These are phyloP conservation scores for Orthosia incerta DNA, from an alignment of 2,888 invertebrate species.

Conservation along the genomic window DNA sequence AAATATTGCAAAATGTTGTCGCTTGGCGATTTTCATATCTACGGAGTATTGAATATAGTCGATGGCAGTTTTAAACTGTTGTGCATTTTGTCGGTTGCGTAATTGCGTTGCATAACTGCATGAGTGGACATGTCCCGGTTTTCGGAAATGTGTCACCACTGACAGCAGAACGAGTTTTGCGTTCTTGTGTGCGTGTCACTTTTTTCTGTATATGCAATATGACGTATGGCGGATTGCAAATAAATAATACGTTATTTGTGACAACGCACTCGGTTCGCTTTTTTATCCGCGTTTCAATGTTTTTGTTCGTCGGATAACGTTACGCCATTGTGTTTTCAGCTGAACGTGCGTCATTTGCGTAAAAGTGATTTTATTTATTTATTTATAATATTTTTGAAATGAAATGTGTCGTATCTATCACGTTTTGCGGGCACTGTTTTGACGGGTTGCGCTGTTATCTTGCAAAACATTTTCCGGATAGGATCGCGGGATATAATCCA, in stretches of 20 bases:
- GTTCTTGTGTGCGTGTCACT: conserved; percentile 71
- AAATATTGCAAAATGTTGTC: conserved; percentile 61
- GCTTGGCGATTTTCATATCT: conserved; percentile 54
- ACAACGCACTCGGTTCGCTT: conserved; percentile 68
- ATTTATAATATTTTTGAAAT: conserved; percentile 63
- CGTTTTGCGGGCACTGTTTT: conserved; percentile 48
- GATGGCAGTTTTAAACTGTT: conserved; percentile 66
- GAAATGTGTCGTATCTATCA: conserved; percentile 50
- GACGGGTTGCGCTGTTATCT: conserved; percentile 63
- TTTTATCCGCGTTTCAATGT: conserved; percentile 72
- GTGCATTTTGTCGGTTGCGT: conserved; percentile 65
- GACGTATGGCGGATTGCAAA: conserved; percentile 79
- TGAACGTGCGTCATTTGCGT: conserved; percentile 72
- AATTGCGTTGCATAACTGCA: conserved; percentile 66
- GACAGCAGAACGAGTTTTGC: conserved; percentile 69
- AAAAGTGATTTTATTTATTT: conserved; percentile 76
- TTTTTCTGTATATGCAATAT: conserved; percentile 74
- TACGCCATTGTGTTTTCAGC: conserved; percentile 67
- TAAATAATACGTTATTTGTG: conserved; percentile 77
- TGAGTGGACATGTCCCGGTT: conserved; percentile 70
- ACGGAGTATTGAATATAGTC: conserved; percentile 56
- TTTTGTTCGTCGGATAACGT: conserved; percentile 74
- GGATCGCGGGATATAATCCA: conserved; percentile 67
- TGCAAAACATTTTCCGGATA: conserved; percentile 61
- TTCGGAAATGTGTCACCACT: conserved; percentile 70